Evolutionary conservation across 2,888 invertebrate species (phyloP), one percentile per base, ranked within the genome.

Genomic region (Dicyrtoma fusca): DNA sequence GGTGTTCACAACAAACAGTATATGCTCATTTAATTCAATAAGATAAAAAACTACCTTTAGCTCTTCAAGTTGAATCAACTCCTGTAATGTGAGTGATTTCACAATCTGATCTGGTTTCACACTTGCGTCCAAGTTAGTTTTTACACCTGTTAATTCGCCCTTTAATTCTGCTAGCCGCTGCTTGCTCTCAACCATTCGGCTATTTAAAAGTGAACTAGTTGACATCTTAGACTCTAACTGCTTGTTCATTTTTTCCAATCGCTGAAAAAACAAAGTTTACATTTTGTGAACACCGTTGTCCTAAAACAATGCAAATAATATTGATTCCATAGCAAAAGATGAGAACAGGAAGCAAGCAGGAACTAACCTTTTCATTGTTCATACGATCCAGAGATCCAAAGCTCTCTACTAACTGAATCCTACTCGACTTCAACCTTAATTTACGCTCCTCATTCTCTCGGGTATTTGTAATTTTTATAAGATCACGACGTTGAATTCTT

Each of bases 211-310:
- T 2, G 14, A 34, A 23, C 51, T 51, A 42, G 26, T 17, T 4
- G 51, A 11, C 34, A 13, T 21, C 8, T 19, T 17, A 19, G 53
- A 25, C 6, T 70, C 65, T n/a, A 66, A 19, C 19, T 74, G 66
- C 42, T 65, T 70, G 23, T 62, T 70, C 66, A 74, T 65, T 34
- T 65, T 64, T 11, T 73, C 73, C 45, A 73, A 17, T 5, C 73
- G 61, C 73, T 73, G 26, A 25, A 17, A 51, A 11, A 55, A 66
- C n/a, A 13, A 25, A 11, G 34, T 34, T 51, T 21, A 21, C 63
- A 61, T 42, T 45, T 49, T 49, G n/a, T n/a, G n/a, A n/a, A n/a
- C n/a, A n/a, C n/a, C n/a, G n/a, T n/a, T n/a, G n/a, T n/a, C n/a
- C n/a, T n/a, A n/a, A 34, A 34, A 34, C 34, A 8, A 5, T 34